These are phyloP conservation scores for Polypterus bichir DNA, from an alignment of 2,113 vertebrate genomes.

Conservation along the genomic window DNA sequence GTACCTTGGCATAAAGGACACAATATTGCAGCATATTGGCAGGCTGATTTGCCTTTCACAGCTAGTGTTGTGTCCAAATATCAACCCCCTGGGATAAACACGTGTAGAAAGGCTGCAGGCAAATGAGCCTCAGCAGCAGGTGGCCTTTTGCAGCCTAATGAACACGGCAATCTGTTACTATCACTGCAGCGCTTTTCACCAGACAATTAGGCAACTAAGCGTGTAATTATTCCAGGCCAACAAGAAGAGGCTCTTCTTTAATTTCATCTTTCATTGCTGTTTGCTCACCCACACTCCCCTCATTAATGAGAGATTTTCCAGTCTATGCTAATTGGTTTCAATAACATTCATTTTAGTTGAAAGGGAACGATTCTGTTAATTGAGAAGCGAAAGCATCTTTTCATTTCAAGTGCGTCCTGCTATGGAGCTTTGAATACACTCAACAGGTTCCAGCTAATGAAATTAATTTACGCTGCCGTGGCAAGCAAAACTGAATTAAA, in stretches of 20 bases:
- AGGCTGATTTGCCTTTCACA: slow-evolving; percentile 95
- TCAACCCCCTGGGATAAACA: slow-evolving; percentile 78
- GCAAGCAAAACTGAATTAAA: slow-evolving; percentile 85
- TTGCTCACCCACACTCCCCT: slow-evolving; percentile 99
- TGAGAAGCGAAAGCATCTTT: slow-evolving; percentile 90
- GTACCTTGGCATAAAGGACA: slow-evolving; percentile 90
- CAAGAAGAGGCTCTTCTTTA: slow-evolving; percentile 96
- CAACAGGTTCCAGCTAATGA: slow-evolving; percentile 97
- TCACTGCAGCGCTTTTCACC: slow-evolving; percentile 85
- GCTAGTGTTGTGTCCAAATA: slow-evolving; percentile 85
- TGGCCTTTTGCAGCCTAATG: slow-evolving; percentile 99
- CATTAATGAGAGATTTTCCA: slow-evolving; percentile 99
- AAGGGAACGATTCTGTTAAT: slow-evolving; percentile 97
- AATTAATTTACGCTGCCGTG: slow-evolving; percentile 88
- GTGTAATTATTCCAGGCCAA: slow-evolving; percentile 99
- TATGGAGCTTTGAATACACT: slow-evolving; percentile 80
- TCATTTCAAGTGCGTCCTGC: slow-evolving; percentile 90
- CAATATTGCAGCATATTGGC: slow-evolving; percentile 97
- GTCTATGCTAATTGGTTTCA: slow-evolving; percentile 99
- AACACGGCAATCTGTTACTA: slow-evolving; percentile 97
- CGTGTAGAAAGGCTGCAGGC: slow-evolving; percentile 78
- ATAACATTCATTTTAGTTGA: slow-evolving; percentile 99
- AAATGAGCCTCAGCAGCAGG: slow-evolving; percentile 91
- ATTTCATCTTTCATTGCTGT: slow-evolving; percentile 99
- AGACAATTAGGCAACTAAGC: slow-evolving; percentile 99